phyloP scores from a whole-genome alignment of 2,888 invertebrate genomes.

The Aphidoletes aphidimyza region DNA sequence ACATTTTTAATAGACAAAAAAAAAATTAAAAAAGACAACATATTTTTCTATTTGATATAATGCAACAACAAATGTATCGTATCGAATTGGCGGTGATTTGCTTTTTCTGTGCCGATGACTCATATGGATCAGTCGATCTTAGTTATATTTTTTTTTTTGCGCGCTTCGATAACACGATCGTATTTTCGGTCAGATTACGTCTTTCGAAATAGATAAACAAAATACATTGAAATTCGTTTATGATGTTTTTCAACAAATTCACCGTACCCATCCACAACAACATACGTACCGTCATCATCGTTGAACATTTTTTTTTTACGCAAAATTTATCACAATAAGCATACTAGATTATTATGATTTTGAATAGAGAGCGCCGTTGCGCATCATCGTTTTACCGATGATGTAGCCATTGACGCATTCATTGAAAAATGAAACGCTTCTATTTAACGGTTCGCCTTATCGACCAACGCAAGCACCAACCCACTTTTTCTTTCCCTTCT shows the following conservation, averaged over 20 bases:
- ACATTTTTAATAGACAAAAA: too few relatives aligned
- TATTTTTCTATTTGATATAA: background rate
- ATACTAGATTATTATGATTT: background rate
- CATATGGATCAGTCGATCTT: background rate
- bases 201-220: background rate
- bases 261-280: too few relatives aligned
- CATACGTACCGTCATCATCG: too few relatives aligned
- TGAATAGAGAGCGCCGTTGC: background rate
- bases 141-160: background rate
- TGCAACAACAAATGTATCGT: too few relatives aligned
- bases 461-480: background rate
- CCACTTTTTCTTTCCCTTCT: background rate
- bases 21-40: background rate
- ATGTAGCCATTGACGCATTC: constrained; percentile 2
- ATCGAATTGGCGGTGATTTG: too few relatives aligned
- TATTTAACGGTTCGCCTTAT: background rate
- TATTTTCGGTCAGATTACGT: constrained; percentile 28
- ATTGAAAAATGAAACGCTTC: background rate
- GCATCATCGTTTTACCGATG: background rate
- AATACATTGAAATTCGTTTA: background rate
- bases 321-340: too few relatives aligned
- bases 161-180: background rate
- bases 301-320: too few relatives aligned
- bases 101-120: background rate
- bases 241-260: too few relatives aligned